Evolutionary conservation across 2,797 vertebrate genomes (phyloP), one percentile per base, ranked within the genome.

Genomic region (Sparidentex hasta): DNA sequence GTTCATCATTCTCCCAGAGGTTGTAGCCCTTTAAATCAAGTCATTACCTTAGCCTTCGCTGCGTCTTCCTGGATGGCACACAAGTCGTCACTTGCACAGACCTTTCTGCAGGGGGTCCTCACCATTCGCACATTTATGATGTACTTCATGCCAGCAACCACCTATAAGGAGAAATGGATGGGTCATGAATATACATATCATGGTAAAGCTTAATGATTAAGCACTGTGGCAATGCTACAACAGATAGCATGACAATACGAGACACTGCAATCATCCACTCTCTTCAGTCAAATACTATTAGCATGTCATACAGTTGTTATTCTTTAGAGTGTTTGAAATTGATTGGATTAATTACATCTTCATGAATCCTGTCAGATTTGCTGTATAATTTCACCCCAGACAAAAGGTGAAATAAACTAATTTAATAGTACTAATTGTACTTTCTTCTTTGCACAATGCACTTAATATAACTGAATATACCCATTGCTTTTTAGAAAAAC

Each of bases 111-210:
- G 11, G 21, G 0, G 7, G 93, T 94, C 66, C 9, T 93, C 0
- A 0, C 89, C 94, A 96, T 73, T 1, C 62, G 76, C 44, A 92
- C 92, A 0, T 71, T 94, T 17, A 96, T 84, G 27, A 44, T 0
- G 59, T 95, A 96, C 16, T 92, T 94, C 0, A 61, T 0, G n/a
- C 95, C 95, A 74, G 86, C 0, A 20, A 96, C 93, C 20, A 94
- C 21, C 95, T 96, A 47, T 1, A 51, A 25, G 1, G 9, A 78
- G 25, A 55, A 62, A 9, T 0, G 0, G 5, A 52, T 16, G 1
- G 75, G 48, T 78, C 17, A 17, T 17, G 16, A 11, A 46, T 57
- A 66, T 33, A 33, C 6, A 33, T 33, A 33, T 33, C 33, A 33
- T 33, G 33, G 33, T 33, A 33, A 33, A 33, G 6, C 33, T 33